Percentiles rank a stretch among this genome's conserved stretches.
Evolutionary conservation across 2,113 vertebrate species (phyloP).

Genomic region (Lipotes vexillifer): DNA sequence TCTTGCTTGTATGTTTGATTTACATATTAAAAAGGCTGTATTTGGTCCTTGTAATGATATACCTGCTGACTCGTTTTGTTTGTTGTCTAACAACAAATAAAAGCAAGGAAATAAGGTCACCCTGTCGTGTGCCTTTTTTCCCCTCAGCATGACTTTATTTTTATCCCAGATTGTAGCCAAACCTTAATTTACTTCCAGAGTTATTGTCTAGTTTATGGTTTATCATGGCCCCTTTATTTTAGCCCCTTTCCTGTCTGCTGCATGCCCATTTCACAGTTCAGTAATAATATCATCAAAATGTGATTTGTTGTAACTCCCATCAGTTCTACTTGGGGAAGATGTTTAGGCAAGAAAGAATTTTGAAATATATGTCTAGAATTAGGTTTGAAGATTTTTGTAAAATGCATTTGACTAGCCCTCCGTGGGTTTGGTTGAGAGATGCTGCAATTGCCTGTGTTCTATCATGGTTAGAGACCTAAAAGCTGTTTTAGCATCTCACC

Average conservation of each 20-base stretch:
- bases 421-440: background rate
- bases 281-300: background rate
- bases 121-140: background rate
- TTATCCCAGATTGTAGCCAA: background rate
- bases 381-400: background rate
- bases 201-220: background rate
- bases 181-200: background rate
- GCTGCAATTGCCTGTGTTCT: background rate
- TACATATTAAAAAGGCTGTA: background rate
- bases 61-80: background rate
- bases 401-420: background rate
- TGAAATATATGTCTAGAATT: background rate
- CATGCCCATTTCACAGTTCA: background rate
- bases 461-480: background rate
- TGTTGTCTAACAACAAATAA: slow-evolving; percentile 19
- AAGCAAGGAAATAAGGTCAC: background rate
- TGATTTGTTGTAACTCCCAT: background rate
- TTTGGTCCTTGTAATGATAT: background rate
- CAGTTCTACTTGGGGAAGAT: background rate
- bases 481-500: background rate
- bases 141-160: background rate
- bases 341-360: background rate
- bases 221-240: background rate
- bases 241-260: background rate
- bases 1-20: slow-evolving; percentile 1